A percentile compares a stretch with the other conserved stretches of the same genome.
Evolutionary conservation across 2,797 vertebrate genomes (phyloP).

Genomic region (Pangasius sanitwongsei): DNA sequence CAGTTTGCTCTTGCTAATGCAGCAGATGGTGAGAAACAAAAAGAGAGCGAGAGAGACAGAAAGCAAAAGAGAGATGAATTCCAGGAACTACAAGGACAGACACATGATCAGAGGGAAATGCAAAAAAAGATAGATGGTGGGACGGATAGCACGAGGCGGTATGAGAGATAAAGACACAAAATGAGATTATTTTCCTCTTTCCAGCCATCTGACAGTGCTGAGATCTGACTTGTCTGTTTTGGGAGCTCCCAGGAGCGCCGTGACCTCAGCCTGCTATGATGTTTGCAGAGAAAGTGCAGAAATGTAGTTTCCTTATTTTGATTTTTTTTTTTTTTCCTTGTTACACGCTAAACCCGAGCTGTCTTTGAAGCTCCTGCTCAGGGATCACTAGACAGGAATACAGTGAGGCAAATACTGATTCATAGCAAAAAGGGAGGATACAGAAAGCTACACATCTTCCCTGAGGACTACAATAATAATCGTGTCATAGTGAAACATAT

Average conservation of each 20-base stretch:
- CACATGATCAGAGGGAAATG: conserved; percentile 28
- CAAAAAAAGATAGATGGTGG: background rate
- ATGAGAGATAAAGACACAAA: conserved; percentile 29
- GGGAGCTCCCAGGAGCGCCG: background rate
- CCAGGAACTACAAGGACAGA: background rate
- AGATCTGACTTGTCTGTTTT: background rate
- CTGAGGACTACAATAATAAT: background rate
- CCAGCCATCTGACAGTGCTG: background rate
- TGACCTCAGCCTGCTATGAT: background rate
- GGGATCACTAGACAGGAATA: no score
- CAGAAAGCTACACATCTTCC: background rate
- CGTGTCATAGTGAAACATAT: background rate
- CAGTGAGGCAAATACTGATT: background rate
- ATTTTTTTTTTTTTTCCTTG: background rate
- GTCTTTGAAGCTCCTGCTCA: background rate
- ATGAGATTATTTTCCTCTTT: conserved; percentile 4
- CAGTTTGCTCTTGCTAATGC: conserved; percentile 49
- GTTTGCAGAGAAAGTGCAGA: background rate
- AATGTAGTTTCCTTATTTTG: background rate
- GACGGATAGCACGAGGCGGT: background rate
- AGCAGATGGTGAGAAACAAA: conserved; percentile 26
- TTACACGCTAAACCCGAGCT: background rate
- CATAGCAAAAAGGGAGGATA: background rate
- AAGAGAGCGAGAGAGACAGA: background rate
- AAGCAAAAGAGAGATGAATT: conserved; percentile 13